Conservation (phyloP, 2,797 vertebrate species). For the Potorous gilbertii region DNA sequence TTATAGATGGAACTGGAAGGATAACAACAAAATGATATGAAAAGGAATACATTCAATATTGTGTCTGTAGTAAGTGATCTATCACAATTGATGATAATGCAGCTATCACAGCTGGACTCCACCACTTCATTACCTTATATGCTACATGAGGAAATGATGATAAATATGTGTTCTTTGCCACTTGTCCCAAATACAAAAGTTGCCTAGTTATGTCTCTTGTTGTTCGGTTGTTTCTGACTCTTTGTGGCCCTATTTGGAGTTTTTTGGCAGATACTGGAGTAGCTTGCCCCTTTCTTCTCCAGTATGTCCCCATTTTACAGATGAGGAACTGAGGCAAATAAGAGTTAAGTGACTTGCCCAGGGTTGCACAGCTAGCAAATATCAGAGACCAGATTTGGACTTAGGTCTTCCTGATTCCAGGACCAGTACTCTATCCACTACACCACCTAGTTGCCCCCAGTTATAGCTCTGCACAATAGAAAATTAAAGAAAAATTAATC, state of each 20-base stretch:
- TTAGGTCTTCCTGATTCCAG: not conserved
- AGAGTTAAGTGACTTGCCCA: not conserved
- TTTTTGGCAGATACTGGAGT: not conserved
- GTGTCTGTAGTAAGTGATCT: not conserved
- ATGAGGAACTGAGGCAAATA: not conserved
- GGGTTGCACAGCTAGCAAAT: not conserved
- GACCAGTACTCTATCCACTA: not conserved
- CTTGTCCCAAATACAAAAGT: not conserved
- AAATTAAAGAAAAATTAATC: not conserved
- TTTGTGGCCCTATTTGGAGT: not conserved
- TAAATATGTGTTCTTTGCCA: not conserved
- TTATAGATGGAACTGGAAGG: slow-evolving; percentile 1
- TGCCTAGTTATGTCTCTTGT: not conserved
- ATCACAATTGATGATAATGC: not conserved
- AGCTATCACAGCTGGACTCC: not conserved
- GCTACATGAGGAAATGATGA: not conserved
- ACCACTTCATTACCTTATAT: not conserved
- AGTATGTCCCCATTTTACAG: not conserved
- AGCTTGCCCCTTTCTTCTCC: not conserved
- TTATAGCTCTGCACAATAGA: not conserved
- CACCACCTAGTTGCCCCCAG: not conserved
- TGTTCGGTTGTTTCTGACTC: not conserved
- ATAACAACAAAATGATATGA: not conserved
- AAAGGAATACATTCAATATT: not conserved
- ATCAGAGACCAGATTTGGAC: not conserved